Base-by-base conservation (phyloP, 2,888 invertebrate genomes). In the Xylota segnis region DNA sequence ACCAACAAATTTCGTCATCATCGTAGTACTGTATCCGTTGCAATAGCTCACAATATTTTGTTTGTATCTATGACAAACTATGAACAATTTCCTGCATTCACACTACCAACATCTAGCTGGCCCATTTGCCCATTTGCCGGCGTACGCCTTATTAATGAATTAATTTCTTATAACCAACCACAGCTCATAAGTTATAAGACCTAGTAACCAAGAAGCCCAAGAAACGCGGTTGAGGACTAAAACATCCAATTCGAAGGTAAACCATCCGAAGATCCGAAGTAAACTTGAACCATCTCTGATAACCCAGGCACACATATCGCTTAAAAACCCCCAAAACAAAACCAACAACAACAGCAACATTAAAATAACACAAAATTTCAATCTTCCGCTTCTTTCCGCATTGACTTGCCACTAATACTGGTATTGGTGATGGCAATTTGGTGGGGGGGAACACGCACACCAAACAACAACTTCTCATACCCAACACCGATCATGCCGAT, bases 251-350 rank as follows among this genome's bases (percentile, higher is more conserved):
- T 50, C 43, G 82, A 86, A 86, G 86, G 86, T 86, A 81, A 86
- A 86, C 86, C 72, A 84, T 76, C 61, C 12, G 34, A 65, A 84
- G 56, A 72, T 52, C 59, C 37, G 61, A 72, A 56, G 63, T 45
- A 84, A 84, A 84, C 81, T 84, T 84, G 84, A 84, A 81, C 81
- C 84, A 79, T 70, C 81, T 71, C 58, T 65, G 58, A 76, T 71
- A 63, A 61, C 59, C 43, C 23, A 29, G 27, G 12, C 45, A 61
- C n/a, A 45, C 7, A 40, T 40, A n/a, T n/a, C n/a, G n/a, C 34
- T 18, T 29, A 71, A 72, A 63, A 63, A 1, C 37, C 7, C 37
- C 7, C 9, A 37, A 37, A 37, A 37, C 2, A 72, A 72, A 52
- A 61, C 65, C 56, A 75, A 74, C 18, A 65, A 59, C 12, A 56